A percentile compares a stretch with the other conserved stretches of the same genome.
Conservation (phyloP, 1,140 invertebrate genomes). For the Nylanderia fulva region DNA sequence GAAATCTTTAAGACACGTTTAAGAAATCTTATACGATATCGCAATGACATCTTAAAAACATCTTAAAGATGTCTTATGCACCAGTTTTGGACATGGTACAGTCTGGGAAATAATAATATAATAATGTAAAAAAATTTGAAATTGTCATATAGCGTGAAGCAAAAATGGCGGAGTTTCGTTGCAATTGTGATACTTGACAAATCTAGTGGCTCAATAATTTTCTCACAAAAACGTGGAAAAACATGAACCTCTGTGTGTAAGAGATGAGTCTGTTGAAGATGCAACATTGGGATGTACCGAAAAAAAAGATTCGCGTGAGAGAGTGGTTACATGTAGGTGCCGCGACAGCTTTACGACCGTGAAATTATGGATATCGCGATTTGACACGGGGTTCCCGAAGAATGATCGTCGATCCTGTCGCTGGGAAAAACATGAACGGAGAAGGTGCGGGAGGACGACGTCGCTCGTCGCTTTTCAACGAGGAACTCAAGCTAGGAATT, state of each 20-base stretch:
- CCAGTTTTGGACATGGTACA: too few species aligned
- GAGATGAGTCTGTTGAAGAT: not conserved
- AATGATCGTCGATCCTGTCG: not conserved
- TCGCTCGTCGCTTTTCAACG: slow-evolving; percentile 54
- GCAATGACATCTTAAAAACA: too few species aligned
- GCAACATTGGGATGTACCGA: not conserved
- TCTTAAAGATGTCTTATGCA: too few species aligned
- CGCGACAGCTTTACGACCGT: not conserved
- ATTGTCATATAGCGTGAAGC: too few species aligned
- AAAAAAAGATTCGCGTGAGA: not conserved
- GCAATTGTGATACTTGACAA: too few species aligned
- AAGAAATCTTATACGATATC: too few species aligned
- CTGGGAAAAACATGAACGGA: not conserved
- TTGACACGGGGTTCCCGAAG: not conserved
- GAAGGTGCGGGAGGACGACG: not conserved
- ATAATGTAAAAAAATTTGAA: too few species aligned
- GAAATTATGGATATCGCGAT: not conserved
- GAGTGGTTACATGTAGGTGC: not conserved
- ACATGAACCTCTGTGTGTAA: not conserved
- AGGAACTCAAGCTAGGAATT: slow-evolving; percentile 64
- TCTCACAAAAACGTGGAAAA: not conserved
- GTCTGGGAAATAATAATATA: too few species aligned
- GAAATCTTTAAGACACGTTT: too few species aligned
- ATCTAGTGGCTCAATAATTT: too few species aligned
- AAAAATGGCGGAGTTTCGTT: too few species aligned